phyloP scores from a whole-genome alignment of 2,113 vertebrate species.

The Manacus vitellinus region DNA sequence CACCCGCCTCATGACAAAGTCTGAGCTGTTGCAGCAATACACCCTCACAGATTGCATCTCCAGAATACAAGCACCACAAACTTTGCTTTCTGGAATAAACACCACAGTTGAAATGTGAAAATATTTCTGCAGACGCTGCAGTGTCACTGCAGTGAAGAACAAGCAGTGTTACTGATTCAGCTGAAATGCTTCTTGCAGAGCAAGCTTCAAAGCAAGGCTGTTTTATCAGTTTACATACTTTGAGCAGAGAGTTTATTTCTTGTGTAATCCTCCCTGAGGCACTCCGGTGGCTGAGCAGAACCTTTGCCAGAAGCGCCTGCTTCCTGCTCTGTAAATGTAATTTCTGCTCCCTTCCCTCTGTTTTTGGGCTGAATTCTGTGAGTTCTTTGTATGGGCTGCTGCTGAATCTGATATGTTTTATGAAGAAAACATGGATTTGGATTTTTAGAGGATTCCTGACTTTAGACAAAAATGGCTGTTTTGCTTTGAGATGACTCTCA shows the following conservation, averaged over 20 bases:
- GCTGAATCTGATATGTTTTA: background rate
- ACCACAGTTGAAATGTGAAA: background rate
- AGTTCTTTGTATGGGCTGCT: background rate
- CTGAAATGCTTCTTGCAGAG: slow-evolving; percentile 57
- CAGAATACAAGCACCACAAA: background rate
- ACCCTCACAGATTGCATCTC: background rate
- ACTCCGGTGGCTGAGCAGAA: background rate
- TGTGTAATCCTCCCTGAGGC: slow-evolving; percentile 47
- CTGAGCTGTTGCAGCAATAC: background rate
- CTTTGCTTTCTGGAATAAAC: slow-evolving; percentile 34
- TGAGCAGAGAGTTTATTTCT: slow-evolving; percentile 41
- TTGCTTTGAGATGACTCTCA: background rate
- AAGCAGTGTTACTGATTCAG: slow-evolving; percentile 41
- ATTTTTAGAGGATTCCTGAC: background rate
- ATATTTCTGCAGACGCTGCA: slow-evolving; percentile 28
- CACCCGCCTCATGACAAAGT: background rate
- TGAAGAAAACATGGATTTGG: background rate
- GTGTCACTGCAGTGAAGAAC: slow-evolving; percentile 4
- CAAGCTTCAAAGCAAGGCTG: slow-evolving; percentile 62
- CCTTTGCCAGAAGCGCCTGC: background rate
- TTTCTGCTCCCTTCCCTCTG: slow-evolving; percentile 6
- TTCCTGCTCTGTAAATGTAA: slow-evolving; percentile 53
- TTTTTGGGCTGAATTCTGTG: background rate
- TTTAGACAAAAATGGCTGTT: background rate
- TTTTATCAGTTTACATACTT: slow-evolving; percentile 71